Evolutionary conservation across 1,140 invertebrate species (phyloP), one percentile per base, ranked within the genome.

Genomic region (Phthorimaea operculella): DNA sequence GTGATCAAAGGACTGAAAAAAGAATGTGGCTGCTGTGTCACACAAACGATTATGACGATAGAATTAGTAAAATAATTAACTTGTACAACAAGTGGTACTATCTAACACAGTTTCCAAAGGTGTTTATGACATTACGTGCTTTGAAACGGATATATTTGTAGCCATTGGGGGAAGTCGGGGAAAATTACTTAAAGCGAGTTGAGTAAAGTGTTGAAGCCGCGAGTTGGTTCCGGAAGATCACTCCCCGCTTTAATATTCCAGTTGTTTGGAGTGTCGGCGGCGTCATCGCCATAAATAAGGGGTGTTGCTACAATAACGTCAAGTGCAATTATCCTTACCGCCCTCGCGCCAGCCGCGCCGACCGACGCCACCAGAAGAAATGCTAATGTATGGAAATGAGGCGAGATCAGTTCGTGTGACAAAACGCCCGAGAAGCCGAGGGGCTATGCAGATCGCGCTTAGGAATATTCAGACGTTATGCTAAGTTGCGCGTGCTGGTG

Each of bases 251-350:
- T 28, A n/a, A n/a, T 39, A n/a, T n/a, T 10, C 36, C 36, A 28
- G 36, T 39, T 39, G 36, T 39, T 39, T 39, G 36, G 10, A 12
- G 36, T 47, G 12, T 47, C 16, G 12, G n/a, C 44, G 16, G 44
- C n/a, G 44, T 47, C 44, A 47, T 47, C 44, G 44, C n/a, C 15
- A 17, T 47, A 47, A 47, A 47, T 47, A 47, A 47, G 44, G 44
- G 44, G 36, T 39, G 36, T 39, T 12, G 36, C 36, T 39, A 39
- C 36, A 39, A 39, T 39, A 39, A 39, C 36, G 36, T 39, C 36
- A n/a, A 28, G 36, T n/a, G n/a, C 36, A 39, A 39, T 39, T 39
- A 39, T 39, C 36, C 36, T 12, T n/a, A n/a, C 36, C 36, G 36
- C n/a, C 36, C 36, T n/a, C 16, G 15, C 12, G 21, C 21, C 21